Base-by-base conservation (phyloP, 2,113 vertebrate species). In the Burhinus bistriatus region DNA sequence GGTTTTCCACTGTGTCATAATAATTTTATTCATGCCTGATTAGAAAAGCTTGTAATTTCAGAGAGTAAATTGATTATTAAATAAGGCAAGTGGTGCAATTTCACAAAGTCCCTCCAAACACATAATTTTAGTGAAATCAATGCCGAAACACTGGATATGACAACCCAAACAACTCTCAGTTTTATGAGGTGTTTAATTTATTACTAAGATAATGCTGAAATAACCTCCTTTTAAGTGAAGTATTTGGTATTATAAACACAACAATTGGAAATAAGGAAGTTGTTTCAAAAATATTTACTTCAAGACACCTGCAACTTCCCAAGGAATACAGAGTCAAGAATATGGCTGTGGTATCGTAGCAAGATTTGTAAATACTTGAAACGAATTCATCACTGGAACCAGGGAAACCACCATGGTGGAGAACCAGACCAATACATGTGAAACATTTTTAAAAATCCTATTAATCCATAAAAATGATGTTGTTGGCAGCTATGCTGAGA, bases 71-170 rank as follows among this genome's bases (percentile, higher is more conserved):
- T 76, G 80, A 66, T 96, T 93, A 92, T 89, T 96, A 93, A 96
- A 91, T 79, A 95, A 87, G 84, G 65, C 72, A 97, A 97, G 77
- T 95, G 81, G 9, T 95, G 77, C 54, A 90, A 71, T 91, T 97
- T 55, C 27, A 94, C 66, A 96, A 92, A 61, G 78, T 73, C 78
- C 38, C 72, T 85, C 69, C 94, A 87, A 98, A 98, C 92, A 96
- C 45, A 94, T 83, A 76, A 97, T 91, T 97, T 84, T 89, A 98
- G 92, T 91, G 83, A 92, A 90, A 68, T 94, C 87, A 82, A 61
- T 93, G 97, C 89, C 83, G 87, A 96, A 97, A 96, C 92, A 97
- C 94, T 96, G 96, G 72, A 34, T 40, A 91, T 77, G 88, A 96
- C 96, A 89, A 95, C 42, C 40, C 36, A 89, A 93, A 68, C 58